Evolutionary conservation across 2,113 vertebrate genomes (phyloP).

Genomic region (Delphinapterus leucas): DNA sequence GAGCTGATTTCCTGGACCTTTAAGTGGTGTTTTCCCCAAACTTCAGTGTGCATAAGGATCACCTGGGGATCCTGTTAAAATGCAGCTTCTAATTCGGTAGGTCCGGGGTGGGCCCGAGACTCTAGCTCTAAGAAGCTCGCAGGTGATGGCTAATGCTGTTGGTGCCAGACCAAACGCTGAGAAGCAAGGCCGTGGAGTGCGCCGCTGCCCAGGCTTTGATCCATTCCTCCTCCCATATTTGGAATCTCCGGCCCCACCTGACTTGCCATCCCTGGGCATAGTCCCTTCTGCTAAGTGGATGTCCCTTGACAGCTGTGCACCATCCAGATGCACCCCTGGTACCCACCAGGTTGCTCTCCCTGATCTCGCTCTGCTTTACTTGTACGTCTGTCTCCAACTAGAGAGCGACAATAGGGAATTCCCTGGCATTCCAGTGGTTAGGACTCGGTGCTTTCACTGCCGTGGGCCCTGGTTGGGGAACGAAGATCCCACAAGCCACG

Average conservation of each 20-base stretch:
- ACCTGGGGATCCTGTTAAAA: not conserved
- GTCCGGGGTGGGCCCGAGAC: not conserved
- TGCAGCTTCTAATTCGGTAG: not conserved
- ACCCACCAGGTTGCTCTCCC: not conserved
- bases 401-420: not conserved
- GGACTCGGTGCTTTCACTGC: not conserved
- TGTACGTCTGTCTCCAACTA: not conserved
- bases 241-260: not conserved
- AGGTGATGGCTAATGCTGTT: not conserved
- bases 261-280: not conserved
- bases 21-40: not conserved
- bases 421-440: not conserved
- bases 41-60: not conserved
- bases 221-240: not conserved
- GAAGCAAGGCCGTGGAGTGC: not conserved
- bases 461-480: not conserved
- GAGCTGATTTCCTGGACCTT: not conserved
- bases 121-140: not conserved
- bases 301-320: not conserved
- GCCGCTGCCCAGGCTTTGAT: too few relatives aligned
- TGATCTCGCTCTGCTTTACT: not conserved
- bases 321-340: not conserved
- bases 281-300: not conserved
- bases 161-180: rapidly evolving
- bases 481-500: not conserved